Base-by-base conservation (phyloP, 2,113 vertebrate genomes). In the Oreochromis niloticus region DNA sequence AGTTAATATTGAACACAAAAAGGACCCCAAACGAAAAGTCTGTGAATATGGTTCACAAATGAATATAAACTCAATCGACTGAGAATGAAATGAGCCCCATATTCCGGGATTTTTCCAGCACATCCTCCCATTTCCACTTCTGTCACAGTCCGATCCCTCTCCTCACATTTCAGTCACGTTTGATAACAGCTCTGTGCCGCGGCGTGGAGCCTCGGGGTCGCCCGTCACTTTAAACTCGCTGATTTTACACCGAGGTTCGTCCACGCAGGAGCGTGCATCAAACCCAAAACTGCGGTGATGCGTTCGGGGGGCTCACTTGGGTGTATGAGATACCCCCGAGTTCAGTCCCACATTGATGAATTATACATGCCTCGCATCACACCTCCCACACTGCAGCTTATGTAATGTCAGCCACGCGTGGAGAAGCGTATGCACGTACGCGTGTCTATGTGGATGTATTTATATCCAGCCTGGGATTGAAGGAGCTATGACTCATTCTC, bases 401-500 rank as follows among this genome's bases (percentile, higher is more conserved):
- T 91, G 89, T 95, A 96, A 96, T 81, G 89, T 59, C 88, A 91
- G 88, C 92, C 85, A 87, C 80, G 89, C 86, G 92, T 92, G 91
- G 89, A 92, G 89, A 39, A 88, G 84, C 83, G 79, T 92, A 88
- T 86, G 92, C 83, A 80, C 71, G 55, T 83, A 57, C 48, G 85
- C 85, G 63, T 91, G 88, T 91, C 52, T 92, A 66, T 92, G 83
- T 80, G 91, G 82, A 89, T 85, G 90, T 95, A 94, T 96, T 95
- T 96, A 92, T 95, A 94, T 91, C 87, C 90, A 93, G 94, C 94
- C 91, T 87, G 85, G 91, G 94, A 94, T 90, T 89, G 92, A 94
- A 93, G 89, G 93, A 94, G 82, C n/a, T 85, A 87, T 96, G 95
- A 96, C 92, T 96, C 95, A 96, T 86, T 82, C 91, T 87, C 57